A percentile compares a stretch with the other conserved stretches of the same genome.
phyloP scores from a whole-genome alignment of 2,888 invertebrate species.

The Scaeva pyrastri region DNA sequence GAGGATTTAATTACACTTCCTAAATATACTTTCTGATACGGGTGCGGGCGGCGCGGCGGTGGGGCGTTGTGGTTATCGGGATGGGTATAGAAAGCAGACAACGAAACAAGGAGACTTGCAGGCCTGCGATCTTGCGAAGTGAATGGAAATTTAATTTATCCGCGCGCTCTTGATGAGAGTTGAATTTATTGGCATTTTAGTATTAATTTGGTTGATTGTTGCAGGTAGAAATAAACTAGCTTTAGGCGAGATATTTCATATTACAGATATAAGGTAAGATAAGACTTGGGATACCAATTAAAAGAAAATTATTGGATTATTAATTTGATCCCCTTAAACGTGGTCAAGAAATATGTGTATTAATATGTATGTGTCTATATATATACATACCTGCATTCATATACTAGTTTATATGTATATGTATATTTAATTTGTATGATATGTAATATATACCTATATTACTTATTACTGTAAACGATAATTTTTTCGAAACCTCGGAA shows the following conservation, averaged over 20 bases:
- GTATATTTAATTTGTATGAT: no score
- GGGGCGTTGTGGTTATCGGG: no score
- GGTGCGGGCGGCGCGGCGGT: neutral
- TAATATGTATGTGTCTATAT: no score
- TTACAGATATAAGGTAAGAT: neutral
- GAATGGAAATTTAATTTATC: slow-evolving; percentile 70
- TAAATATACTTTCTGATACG: slow-evolving; percentile 63
- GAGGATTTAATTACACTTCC: slow-evolving; percentile 72
- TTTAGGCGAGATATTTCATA: slow-evolving; percentile 26
- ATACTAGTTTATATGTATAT: no score
- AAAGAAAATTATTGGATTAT: neutral
- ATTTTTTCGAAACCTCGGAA: no score
- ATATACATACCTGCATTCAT: no score
- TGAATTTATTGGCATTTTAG: slow-evolving; percentile 68
- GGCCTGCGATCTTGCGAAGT: no score
- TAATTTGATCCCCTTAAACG: neutral
- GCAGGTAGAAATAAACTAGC: slow-evolving; percentile 28
- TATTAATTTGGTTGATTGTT: slow-evolving; percentile 34
- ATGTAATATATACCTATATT: no score
- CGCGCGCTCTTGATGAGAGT: slow-evolving; percentile 60
- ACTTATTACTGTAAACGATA: no score
- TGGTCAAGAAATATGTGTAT: no score
- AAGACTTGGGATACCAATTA: neutral
- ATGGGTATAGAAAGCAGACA: no score
- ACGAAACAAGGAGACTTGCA: no score